A percentile compares a stretch with the other conserved stretches of the same genome.
These are phyloP conservation scores for Dasypogon diadema DNA, from an alignment of 2,888 invertebrate species.

Conservation along the genomic window DNA sequence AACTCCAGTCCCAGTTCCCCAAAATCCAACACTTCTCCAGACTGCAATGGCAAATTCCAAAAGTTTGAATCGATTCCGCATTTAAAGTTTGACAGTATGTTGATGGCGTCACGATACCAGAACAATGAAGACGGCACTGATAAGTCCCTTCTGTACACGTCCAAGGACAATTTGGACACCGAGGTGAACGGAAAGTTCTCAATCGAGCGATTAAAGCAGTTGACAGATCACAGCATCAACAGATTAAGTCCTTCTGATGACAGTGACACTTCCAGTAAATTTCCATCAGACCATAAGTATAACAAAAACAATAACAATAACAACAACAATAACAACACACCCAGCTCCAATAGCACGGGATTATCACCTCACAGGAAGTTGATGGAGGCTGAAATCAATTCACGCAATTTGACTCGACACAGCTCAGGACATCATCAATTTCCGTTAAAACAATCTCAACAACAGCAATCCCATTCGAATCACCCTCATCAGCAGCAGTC, in stretches of 20 bases:
- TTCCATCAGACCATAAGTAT: conserved; percentile 58
- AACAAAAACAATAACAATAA: conserved; percentile 56
- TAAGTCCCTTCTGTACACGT: conserved; percentile 21
- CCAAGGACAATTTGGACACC: conserved; percentile 51
- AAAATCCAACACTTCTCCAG: conserved; percentile 65
- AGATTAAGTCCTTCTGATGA: conserved; percentile 64
- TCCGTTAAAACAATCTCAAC: conserved; percentile 56
- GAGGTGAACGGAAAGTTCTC: conserved; percentile 63
- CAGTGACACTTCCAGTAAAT: conserved; percentile 53
- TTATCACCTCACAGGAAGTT: conserved; percentile 61
- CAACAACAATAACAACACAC: conserved; percentile 56
- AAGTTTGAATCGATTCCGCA: conserved; percentile 55
- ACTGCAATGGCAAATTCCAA: conserved; percentile 39
- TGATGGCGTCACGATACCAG: conserved; percentile 52
- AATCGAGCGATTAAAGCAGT: conserved; percentile 66
- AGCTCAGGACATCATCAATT: conserved; percentile 55
- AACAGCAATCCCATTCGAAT: conserved; percentile 41
- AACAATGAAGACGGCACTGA: conserved; percentile 16
- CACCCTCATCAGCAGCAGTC: conserved; percentile 55
- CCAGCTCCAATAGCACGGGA: conserved; percentile 59
- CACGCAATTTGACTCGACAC: conserved; percentile 56
- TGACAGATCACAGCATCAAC: conserved; percentile 65
- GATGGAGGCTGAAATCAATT: conserved; percentile 60
- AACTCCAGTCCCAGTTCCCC: conserved; percentile 68
- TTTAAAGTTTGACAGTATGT: conserved; percentile 54